These are phyloP conservation scores for Bubo scandiacus DNA, from an alignment of 2,113 vertebrate species.

Conservation along the genomic window DNA sequence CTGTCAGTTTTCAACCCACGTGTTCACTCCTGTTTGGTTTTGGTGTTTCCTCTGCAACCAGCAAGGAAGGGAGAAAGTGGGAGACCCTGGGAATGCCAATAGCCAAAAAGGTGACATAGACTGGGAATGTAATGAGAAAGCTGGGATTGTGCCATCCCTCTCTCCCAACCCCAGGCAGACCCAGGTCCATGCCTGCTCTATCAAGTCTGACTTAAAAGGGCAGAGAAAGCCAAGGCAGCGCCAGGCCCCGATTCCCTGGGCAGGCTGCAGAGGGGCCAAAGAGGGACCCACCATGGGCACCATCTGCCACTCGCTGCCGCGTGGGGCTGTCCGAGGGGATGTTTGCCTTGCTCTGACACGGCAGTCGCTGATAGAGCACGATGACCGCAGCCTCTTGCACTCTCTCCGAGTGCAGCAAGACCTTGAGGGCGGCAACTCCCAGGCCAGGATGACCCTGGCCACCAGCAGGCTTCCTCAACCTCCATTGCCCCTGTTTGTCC, in stretches of 20 bases:
- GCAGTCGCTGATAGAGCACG: neutral
- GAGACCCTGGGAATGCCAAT: neutral
- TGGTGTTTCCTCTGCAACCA: neutral
- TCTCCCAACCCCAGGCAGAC: too few species aligned
- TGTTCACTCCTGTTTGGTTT: neutral
- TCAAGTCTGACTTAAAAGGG: neutral
- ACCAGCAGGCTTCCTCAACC: neutral
- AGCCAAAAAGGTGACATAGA: accelerated
- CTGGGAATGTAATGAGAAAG: neutral
- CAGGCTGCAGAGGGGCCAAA: neutral
- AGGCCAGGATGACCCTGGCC: neutral
- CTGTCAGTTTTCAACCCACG: accelerated
- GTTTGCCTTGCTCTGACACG: neutral
- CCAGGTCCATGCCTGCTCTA: neutral
- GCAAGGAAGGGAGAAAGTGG: neutral
- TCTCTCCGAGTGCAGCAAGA: neutral
- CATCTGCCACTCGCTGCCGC: neutral
- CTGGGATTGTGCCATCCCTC: neutral
- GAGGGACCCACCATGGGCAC: neutral
- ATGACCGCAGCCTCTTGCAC: neutral
- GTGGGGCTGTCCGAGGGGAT: accelerated
- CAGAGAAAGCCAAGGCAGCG: neutral
- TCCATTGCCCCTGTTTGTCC: neutral
- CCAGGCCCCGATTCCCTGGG: accelerated
- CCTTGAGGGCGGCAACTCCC: neutral